Evolutionary conservation across 2,888 invertebrate genomes (phyloP), one percentile per base, ranked within the genome.

Genomic region (Hetaerina titia): DNA sequence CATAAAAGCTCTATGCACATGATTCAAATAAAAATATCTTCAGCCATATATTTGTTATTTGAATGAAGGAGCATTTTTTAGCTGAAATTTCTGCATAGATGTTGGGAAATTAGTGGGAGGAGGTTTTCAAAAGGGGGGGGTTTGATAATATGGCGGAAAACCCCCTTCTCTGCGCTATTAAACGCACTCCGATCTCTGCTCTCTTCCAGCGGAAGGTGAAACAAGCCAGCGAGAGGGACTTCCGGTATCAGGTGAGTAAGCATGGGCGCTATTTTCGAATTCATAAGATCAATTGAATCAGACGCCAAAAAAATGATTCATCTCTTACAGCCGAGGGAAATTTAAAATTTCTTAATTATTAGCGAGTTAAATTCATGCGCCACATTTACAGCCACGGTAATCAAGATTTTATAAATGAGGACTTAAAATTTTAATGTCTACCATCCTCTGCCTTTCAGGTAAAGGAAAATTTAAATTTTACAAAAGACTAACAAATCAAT

Each of bases 181-280:
- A 92, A 92, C 92, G 92, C 92, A 92, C 92, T 92, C 74, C 92
- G 92, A 92, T 92, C 64, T 92, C 92, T 92, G 92, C 92, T 92
- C 56, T 92, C 92, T 92, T 92, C 92, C 97, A 99, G 99, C 98
- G 99, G 96, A 99, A 99, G 97, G 99, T 98, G 90, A 99, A 99
- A 96, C 99, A 99, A 97, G 99, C 99, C 31, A 99, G 98, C 96
- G 99, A 99, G 97, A 97, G 99, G 95, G 99, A 99, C 97, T 98
- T 98, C 96, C 98, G 99, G 95, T 99, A 99, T 96, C 99, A 99
- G 98, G 98, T 98, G 96, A 97, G 97, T 96, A 89, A 89, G 95
- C 58, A 95, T 89, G 74, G 13, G 92, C 56, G 90, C 31, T 31
- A 64, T 17, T 25, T 17, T 90, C 19, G 15, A 15, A 31, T 31